Base-by-base conservation (phyloP, 2,113 vertebrate species). In the Hipposideros armiger region DNA sequence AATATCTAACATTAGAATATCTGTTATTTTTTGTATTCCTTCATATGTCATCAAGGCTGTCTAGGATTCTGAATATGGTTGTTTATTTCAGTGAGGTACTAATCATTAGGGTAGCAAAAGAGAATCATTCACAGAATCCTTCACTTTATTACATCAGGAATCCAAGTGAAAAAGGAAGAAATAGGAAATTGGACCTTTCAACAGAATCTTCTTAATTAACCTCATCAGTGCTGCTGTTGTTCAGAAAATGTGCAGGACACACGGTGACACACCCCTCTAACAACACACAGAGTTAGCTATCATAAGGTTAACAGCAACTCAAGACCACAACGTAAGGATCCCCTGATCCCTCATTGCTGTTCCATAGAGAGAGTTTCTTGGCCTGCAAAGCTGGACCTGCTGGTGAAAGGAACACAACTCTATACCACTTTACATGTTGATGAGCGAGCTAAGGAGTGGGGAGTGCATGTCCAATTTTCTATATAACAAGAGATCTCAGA, bases 61-160 rank as follows among this genome's bases (percentile, higher is more conserved):
- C 30, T 78, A 91, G 45, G 28, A 91, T 58, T 90, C 26, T 84
- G 76, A 88, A 93, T 76, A 84, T 24, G 17, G 2, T 32, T 76
- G 26, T 20, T 83, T 94, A 16, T 84, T 87, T 87, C 8, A 60
- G 32, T 69, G 30, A 90, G n/a, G 26, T 66, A 7, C 11, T 80
- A 93, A 80, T 88, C 15, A 54, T 66, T 15, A 62, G 5, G 72
- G 3, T 85, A 80, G 84, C 17, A 77, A 97, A 91, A 91, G 28
- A 87, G 22, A 70, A 32, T 56, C 30, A 88, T n/a, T 91, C 32
- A 87, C 45, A 56, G 36, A 67, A 11, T 66, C 22, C 7, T 67
- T 89, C 50, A 76, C 42, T 73, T 94, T 54, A 73, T 16, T 82
- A 66, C 19, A 52, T 54, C 4, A 64, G 20, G 10, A 58, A 69